phyloP scores from a whole-genome alignment of 2,113 vertebrate species.

The Daubentonia madagascariensis region DNA sequence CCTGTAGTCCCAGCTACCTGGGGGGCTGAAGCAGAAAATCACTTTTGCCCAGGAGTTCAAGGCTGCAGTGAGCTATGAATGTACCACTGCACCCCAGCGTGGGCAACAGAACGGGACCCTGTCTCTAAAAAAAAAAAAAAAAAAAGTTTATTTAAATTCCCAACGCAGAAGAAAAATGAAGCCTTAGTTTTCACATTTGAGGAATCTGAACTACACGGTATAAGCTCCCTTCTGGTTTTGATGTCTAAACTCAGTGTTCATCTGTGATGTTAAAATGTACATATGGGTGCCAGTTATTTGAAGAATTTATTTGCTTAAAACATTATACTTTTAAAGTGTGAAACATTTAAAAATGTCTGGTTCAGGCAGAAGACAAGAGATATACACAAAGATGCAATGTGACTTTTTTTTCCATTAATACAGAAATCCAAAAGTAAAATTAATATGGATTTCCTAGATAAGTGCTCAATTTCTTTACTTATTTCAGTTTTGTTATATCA shows the following conservation, averaged over 20 bases:
- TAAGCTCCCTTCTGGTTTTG: background rate
- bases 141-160: background rate
- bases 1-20: too few relatives aligned
- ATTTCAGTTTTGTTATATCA: background rate
- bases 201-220: background rate
- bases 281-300: background rate
- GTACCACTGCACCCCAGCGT: too few relatives aligned
- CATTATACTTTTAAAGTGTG: background rate
- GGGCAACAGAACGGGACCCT: too few relatives aligned
- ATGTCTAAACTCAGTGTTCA: background rate
- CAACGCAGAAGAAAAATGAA: background rate
- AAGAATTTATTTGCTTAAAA: conserved; percentile 19
- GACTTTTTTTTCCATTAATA: background rate
- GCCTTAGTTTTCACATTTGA: background rate
- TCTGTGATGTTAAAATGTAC: background rate
- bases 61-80: too few relatives aligned
- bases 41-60: too few relatives aligned
- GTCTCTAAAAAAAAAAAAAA: too few relatives aligned
- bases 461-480: background rate
- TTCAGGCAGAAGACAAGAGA: background rate
- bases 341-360: background rate
- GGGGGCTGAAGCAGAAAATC: too few relatives aligned
- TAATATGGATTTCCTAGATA: background rate
- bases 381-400: background rate
- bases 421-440: conserved; percentile 12